Conservation (phyloP, 2,113 vertebrate species). For the Ceyx cyanopectus region DNA sequence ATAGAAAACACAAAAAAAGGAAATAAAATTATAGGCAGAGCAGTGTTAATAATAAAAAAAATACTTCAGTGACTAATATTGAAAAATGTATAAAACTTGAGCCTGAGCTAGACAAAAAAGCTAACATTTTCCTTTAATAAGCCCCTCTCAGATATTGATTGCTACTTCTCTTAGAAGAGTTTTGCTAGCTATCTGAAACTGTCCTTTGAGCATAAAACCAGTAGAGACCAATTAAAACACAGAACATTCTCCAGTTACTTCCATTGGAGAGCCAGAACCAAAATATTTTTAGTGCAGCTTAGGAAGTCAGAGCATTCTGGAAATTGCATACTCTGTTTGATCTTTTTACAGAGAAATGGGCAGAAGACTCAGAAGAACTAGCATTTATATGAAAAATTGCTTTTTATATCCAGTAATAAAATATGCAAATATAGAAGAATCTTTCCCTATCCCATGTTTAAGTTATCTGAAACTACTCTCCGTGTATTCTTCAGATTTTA, state of each 20-base stretch:
- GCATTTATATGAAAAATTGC: slow-evolving; percentile 36
- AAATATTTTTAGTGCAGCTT: slow-evolving; percentile 15
- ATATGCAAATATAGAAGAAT: slow-evolving; percentile 30
- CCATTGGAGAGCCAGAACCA: neutral
- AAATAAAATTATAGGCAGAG: neutral
- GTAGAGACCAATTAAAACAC: slow-evolving; percentile 41
- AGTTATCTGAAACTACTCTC: slow-evolving; percentile 3
- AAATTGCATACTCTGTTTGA: slow-evolving; percentile 36
- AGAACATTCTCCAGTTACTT: slow-evolving; percentile 3
- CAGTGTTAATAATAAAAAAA: neutral
- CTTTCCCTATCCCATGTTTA: slow-evolving; percentile 3
- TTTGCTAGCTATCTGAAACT: neutral
- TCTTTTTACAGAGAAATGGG: slow-evolving; percentile 6
- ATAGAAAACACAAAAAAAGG: neutral
- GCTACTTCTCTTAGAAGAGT: slow-evolving; percentile 15
- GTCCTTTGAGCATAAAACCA: slow-evolving; percentile 51
- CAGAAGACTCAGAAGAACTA: neutral
- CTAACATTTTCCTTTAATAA: neutral
- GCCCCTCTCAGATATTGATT: neutral
- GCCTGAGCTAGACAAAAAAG: neutral
- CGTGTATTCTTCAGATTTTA: slow-evolving; percentile 8
- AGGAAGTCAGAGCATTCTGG: neutral
- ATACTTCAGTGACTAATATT: neutral
- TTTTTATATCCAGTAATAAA: slow-evolving; percentile 16
- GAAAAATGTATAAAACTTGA: neutral